Evolutionary conservation across 2,797 vertebrate species (phyloP), one percentile per base, ranked within the genome.

Genomic region (Cetoscarus ocellatus): DNA sequence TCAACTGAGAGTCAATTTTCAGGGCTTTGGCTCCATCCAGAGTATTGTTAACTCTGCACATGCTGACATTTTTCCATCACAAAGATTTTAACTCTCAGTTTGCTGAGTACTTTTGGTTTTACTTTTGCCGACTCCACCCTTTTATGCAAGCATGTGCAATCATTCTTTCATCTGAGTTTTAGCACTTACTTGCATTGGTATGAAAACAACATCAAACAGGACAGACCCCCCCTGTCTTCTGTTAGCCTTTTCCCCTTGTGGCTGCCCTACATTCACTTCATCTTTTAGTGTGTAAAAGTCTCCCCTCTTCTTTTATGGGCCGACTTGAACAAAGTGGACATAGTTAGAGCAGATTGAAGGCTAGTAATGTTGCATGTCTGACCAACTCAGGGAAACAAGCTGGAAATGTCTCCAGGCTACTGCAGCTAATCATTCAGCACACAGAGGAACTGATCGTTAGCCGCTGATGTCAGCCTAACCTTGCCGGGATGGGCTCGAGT

Each of bases 331-430:
- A 15, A 52, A 85, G 66, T 62, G 61, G 58, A 73, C 74, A 66
- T 68, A 54, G 86, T 85, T 70, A 70, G 79, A 71, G 70, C 65
- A 70, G 60, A 80, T 63, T 82, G 81, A 87, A 87, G 75, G 82
- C 79, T 78, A 79, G 78, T 70, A 88, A 90, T 88, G 86, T 77
- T 82, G 75, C 85, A 85, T 88, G 91, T 94, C 91, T 75, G 86
- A 88, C 83, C 89, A 89, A 93, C 86, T 93, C 81, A 91, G 91
- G 86, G 87, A 89, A 91, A 92, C 91, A 87, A 84, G 79, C 90
- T 92, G 90, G 90, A 93, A 93, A 93, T 88, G 88, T 91, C 91
- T 90, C 77, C 78, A 58, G 91, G 92, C 91, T 87, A 92, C 80
- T 75, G 84, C 85, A 91, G 86, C 87, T 90, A 93, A 92, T 94